A percentile compares a stretch with the other conserved stretches of the same genome.
Conservation (phyloP, 2,888 invertebrate genomes). For the Diachrysia chrysitis region DNA sequence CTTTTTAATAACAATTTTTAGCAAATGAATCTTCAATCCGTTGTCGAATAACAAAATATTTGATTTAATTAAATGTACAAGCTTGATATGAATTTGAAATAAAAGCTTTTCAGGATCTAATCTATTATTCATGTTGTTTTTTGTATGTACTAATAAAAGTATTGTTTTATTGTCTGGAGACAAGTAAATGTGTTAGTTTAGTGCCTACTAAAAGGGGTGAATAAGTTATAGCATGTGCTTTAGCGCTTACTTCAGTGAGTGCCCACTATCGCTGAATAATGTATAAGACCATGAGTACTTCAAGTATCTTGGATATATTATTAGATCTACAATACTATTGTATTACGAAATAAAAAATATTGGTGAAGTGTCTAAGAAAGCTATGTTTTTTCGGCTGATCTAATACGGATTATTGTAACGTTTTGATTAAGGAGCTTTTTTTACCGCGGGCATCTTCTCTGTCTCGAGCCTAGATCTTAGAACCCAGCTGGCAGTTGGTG, state of each 20-base stretch:
- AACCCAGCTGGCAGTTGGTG: too few relatives aligned
- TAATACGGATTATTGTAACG: too few relatives aligned
- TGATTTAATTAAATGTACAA: not conserved
- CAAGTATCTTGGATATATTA: slow-evolving; percentile 17
- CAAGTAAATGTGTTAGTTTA: slow-evolving; percentile 26
- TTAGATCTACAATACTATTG: slow-evolving; percentile 7
- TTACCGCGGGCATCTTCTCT: too few relatives aligned
- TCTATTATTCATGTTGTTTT: not conserved
- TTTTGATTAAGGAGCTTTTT: too few relatives aligned
- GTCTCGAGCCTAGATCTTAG: too few relatives aligned
- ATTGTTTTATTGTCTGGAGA: slow-evolving; percentile 18
- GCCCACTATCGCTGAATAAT: slow-evolving; percentile 38
- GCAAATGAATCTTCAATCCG: not conserved
- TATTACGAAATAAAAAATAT: slow-evolving; percentile 13
- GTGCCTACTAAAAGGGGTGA: slow-evolving; percentile 48
- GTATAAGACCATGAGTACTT: slow-evolving; percentile 28
- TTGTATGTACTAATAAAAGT: slow-evolving; percentile 8
- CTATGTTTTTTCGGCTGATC: too few relatives aligned
- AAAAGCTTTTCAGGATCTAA: not conserved
- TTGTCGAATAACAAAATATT: slow-evolving; percentile 1
- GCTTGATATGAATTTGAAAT: not conserved
- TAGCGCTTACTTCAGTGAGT: slow-evolving; percentile 47
- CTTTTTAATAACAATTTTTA: not conserved
- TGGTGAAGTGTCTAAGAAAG: not conserved
- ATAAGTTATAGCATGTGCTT: slow-evolving; percentile 42